phyloP scores from a whole-genome alignment of 2,113 vertebrate genomes.

The Laterallus jamaicensis region DNA sequence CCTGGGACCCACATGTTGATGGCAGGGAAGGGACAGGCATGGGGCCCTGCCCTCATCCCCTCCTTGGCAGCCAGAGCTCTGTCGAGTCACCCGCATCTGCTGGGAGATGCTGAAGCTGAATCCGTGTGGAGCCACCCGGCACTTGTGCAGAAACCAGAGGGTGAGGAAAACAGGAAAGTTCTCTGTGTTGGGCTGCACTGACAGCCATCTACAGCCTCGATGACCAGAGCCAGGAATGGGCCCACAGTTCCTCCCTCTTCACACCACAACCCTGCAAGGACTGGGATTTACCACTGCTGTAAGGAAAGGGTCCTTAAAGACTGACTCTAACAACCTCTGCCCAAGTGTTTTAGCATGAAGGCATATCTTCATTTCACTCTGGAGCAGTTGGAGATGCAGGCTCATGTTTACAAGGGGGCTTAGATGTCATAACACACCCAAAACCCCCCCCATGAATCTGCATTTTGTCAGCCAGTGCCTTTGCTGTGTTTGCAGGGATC shows the following conservation, averaged over 20 bases:
- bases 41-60: neutral
- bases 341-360: neutral
- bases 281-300: neutral
- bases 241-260: neutral
- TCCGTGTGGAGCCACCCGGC: neutral
- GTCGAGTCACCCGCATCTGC: neutral
- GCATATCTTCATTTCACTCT: neutral
- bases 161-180: neutral
- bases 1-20: neutral
- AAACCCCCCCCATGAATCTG: neutral
- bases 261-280: neutral
- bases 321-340: neutral
- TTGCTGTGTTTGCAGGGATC: neutral
- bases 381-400: neutral
- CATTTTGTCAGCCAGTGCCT: neutral
- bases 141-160: neutral
- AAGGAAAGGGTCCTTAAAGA: neutral
- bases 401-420: neutral
- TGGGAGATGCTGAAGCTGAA: neutral
- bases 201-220: neutral
- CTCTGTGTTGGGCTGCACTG: neutral
- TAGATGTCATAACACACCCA: neutral
- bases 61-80: neutral
- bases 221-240: neutral
- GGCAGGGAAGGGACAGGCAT: accelerated